Conservation (phyloP, 2,888 invertebrate genomes). For the Hypolimnas misippus region DNA sequence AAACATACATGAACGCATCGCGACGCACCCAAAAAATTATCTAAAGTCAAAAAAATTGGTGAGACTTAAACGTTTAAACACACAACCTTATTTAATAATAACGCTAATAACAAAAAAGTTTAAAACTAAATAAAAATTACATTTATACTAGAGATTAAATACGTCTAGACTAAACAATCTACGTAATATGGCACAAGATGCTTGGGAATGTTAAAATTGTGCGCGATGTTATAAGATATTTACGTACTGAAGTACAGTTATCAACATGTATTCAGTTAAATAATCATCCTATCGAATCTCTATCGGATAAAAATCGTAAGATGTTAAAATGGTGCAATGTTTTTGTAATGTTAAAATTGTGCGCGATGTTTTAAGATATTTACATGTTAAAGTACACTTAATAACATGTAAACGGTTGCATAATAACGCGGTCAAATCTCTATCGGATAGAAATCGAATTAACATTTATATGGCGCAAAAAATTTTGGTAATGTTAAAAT, state of each 20-base stretch:
- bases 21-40: conserved; percentile 64
- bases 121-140: conserved; percentile 33
- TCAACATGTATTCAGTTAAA: conserved; percentile 5
- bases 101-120: conserved; percentile 18
- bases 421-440: conserved; percentile 36
- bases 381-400: conserved; percentile 19
- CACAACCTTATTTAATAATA: conserved; percentile 21
- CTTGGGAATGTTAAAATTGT: conserved; percentile 51
- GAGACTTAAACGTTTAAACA: conserved; percentile 41
- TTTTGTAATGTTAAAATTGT: conserved; percentile 48
- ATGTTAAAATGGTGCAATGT: no score
- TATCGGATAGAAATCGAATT: conserved; percentile 45
- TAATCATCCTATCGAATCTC: conserved; percentile 36
- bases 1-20: conserved; percentile 81
- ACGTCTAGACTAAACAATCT: background rate
- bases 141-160: conserved; percentile 32
- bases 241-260: conserved; percentile 18
- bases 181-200: conserved; percentile 44
- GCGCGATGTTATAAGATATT: conserved; percentile 53
- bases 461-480: conserved; percentile 46
- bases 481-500: conserved; percentile 39
- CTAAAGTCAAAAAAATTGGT: conserved; percentile 53
- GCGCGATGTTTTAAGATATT: conserved; percentile 53
- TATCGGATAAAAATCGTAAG: conserved; percentile 45
- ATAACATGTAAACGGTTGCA: conserved; percentile 4